Conservation (phyloP, 1,140 invertebrate species). For the Penaeus chinensis region DNA sequence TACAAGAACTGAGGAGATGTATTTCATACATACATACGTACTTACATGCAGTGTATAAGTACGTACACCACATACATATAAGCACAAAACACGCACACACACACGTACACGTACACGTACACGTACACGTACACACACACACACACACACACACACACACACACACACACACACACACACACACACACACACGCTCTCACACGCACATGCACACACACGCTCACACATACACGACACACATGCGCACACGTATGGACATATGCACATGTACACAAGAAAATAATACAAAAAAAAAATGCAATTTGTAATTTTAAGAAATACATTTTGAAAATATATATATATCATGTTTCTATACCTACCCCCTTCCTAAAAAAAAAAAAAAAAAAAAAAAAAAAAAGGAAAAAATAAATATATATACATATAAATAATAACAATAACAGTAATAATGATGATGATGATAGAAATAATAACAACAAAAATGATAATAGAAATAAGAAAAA, state of each 20-base stretch:
- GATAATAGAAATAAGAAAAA: too few species aligned
- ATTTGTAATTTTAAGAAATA: background rate
- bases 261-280: background rate
- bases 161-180: background rate
- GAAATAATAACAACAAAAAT: too few species aligned
- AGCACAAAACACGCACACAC: background rate
- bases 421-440: too few species aligned
- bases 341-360: background rate
- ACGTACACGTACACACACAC: background rate
- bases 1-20: too few species aligned
- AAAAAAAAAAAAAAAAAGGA: too few species aligned
- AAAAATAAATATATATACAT: too few species aligned
- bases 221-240: background rate
- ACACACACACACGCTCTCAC: background rate
- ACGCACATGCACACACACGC: background rate
- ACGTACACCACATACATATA: background rate
- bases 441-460: too few species aligned
- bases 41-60: too few species aligned
- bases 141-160: background rate
- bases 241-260: background rate
- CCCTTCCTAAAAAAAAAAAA: background rate
- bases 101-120: background rate
- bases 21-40: too few species aligned
- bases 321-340: background rate
- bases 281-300: background rate